Evolutionary conservation across 2,888 invertebrate genomes (phyloP).

Genomic region (Phorcus lineatus): DNA sequence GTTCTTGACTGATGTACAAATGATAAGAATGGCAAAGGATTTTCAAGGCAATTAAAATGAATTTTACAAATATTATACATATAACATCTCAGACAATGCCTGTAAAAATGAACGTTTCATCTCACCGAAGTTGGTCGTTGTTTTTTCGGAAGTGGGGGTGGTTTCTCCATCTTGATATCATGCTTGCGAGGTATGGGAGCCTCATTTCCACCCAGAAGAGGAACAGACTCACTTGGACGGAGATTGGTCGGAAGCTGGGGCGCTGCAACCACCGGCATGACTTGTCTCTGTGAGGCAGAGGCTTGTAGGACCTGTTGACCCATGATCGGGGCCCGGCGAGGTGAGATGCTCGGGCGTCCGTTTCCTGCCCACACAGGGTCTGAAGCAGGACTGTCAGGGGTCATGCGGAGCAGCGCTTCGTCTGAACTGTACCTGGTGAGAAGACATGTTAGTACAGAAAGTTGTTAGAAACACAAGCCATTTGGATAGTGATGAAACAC

Average conservation of each 20-base stretch:
- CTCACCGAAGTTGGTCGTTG: conserved; percentile 9
- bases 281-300: conserved; percentile 33
- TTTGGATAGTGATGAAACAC: background rate
- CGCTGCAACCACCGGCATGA: conserved; percentile 40
- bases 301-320: conserved; percentile 55
- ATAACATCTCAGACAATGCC: too few relatives aligned
- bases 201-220: background rate
- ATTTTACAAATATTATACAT: too few relatives aligned
- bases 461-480: too few relatives aligned
- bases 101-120: background rate
- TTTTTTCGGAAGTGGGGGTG: conserved; percentile 28
- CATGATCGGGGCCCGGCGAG: conserved; percentile 53
- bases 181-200: background rate
- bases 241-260: background rate
- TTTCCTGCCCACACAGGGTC: conserved; percentile 1
- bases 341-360: conserved; percentile 33
- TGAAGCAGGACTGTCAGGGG: conserved; percentile 2
- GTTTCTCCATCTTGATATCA: background rate
- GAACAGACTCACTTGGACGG: conserved; percentile 8
- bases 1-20: too few relatives aligned
- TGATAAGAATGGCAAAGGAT: too few relatives aligned
- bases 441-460: background rate
- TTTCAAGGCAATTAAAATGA: too few relatives aligned
- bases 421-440: conserved; percentile 18
- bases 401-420: background rate